Percentiles rank a stretch among this genome's conserved stretches.
phyloP scores from a whole-genome alignment of 1,140 invertebrate species.

The Ylistrum balloti region DNA sequence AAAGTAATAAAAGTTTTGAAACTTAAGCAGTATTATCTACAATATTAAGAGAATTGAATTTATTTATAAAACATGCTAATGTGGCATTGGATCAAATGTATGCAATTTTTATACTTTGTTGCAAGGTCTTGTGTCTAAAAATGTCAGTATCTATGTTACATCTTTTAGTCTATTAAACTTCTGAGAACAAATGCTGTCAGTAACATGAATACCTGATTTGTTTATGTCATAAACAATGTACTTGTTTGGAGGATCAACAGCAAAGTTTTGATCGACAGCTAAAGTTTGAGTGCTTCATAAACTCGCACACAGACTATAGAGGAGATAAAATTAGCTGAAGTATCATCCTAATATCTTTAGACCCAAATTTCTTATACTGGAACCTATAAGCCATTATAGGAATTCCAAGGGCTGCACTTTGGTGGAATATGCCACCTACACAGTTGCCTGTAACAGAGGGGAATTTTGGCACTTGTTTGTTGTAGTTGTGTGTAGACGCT shows the following conservation, averaged over 20 bases:
- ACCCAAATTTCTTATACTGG: not conserved
- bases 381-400: conserved; percentile 10
- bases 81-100: too few relatives aligned
- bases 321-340: not conserved
- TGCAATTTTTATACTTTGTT: too few relatives aligned
- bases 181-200: too few relatives aligned
- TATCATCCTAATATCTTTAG: not conserved
- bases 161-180: too few relatives aligned
- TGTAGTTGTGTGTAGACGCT: not conserved
- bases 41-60: not conserved
- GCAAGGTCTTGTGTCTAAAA: too few relatives aligned
- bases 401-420: conserved; percentile 2
- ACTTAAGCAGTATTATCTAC: too few relatives aligned
- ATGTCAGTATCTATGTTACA: too few relatives aligned
- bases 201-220: too few relatives aligned
- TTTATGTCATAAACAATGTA: too few relatives aligned
- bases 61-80: too few relatives aligned
- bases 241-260: too few relatives aligned
- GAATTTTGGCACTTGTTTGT: not conserved
- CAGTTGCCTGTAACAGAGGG: not conserved
- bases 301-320: conserved; percentile 24
- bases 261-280: too few relatives aligned
- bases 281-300: not conserved
- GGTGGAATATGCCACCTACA: conserved; percentile 22
- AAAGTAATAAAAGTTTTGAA: not conserved